Conservation (phyloP, 64 coral and sea anemone species). For the Catalaphyllia jardinei region DNA sequence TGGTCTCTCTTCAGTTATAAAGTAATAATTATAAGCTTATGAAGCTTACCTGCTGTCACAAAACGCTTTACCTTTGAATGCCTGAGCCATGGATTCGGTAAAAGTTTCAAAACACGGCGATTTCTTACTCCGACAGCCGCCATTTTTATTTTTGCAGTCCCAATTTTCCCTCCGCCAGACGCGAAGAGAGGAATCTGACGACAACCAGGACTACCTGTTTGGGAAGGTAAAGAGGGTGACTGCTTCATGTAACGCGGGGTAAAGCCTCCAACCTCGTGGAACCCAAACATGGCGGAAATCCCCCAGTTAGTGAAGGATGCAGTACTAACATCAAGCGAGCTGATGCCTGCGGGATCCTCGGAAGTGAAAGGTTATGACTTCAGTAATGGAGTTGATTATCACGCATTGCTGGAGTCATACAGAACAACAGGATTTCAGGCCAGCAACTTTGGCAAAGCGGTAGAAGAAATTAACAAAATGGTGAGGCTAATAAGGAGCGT, state of each 20-base stretch:
- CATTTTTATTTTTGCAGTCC: conserved; percentile 14
- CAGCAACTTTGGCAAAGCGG: conserved; percentile 91
- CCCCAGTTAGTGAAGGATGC: conserved; percentile 51
- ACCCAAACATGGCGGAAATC: not conserved
- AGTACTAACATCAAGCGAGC: conserved; percentile 63
- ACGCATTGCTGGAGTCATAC: conserved; percentile 74
- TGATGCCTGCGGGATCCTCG: conserved; percentile 61
- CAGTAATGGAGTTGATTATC: conserved; percentile 88
- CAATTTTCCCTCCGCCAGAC: not conserved
- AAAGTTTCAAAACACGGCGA: not conserved
- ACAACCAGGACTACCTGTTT: too few species aligned
- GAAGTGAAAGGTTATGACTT: conserved; percentile 94
- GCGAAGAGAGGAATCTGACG: not conserved
- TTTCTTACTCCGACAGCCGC: not conserved
- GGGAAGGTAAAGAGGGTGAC: too few species aligned
- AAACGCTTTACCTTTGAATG: not conserved
- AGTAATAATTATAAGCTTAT: not conserved
- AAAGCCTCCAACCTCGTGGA: not conserved
- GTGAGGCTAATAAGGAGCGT: conserved; percentile 20
- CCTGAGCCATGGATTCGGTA: conserved; percentile 9
- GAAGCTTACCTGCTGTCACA: conserved; percentile 19
- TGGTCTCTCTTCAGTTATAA: not conserved
- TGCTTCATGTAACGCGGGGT: too few species aligned
- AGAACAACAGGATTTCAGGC: conserved; percentile 91
- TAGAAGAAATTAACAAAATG: conserved; percentile 98